Base-by-base conservation (phyloP, 2,113 vertebrate species). In the Protobothrops mucrosquamatus region DNA sequence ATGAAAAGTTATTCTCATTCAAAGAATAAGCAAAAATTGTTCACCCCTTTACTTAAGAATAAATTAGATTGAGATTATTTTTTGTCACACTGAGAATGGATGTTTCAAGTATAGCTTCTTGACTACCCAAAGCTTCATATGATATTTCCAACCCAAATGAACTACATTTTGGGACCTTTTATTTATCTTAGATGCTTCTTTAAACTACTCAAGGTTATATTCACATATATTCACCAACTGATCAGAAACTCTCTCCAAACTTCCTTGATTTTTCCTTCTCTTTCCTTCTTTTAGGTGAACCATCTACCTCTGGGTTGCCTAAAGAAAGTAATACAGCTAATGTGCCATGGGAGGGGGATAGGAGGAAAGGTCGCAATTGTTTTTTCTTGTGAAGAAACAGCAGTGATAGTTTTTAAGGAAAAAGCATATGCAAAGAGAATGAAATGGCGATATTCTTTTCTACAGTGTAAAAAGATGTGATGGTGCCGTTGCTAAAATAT, bases 1-100 rank as follows among this genome's bases (percentile, higher is more conserved):
- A 89, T 88, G 93, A 87, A 93, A 96, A 91, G 90, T 93, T 23
- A 57, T 39, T n/a, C 18, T 0, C 86, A 8, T 61, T 59, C 85
- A 93, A 29, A 12, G 52, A 91, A 86, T 90, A 89, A 92, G 61
- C 29, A 18, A 8, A 81, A 64, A 92, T 24, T n/a, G 29, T 81
- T 56, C 20, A 69, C 20, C 11, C 23, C 48, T 74, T 9, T 54
- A 43, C 2, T 74, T 88, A 55, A 74, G 34, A 46, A 85, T 43
- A 34, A 55, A 55, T 6, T 85, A 14, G 81, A 74, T 23, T 12
- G 3, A 18, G 69, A 52, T 91, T 64, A 29, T 54, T 54, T 69
- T n/a, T 74, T 90, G 15, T 39, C 69, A 81, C 69, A 81, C 15
- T 81, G 74, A 43, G 74, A 81, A 43, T 81, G 18, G 18, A 39